Conservation (phyloP, 2,113 vertebrate species). For the Conger conger region DNA sequence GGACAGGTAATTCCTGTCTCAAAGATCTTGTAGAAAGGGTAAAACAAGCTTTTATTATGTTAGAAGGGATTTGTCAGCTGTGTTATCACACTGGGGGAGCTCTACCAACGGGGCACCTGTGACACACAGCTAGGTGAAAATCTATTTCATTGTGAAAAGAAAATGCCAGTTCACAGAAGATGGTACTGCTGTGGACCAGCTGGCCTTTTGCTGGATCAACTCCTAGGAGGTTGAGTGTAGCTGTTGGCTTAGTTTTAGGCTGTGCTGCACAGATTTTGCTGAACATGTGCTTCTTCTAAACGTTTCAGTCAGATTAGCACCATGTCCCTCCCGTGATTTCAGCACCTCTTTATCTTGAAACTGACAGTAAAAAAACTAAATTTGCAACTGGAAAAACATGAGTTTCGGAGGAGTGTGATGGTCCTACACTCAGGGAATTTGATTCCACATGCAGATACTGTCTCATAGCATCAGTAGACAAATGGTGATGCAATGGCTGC, state of each 20-base stretch:
- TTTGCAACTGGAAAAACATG: too few relatives aligned
- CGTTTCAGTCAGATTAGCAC: not conserved
- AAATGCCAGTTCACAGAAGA: not conserved
- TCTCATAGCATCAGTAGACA: too few relatives aligned
- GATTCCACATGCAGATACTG: too few relatives aligned
- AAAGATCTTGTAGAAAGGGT: not conserved
- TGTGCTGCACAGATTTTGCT: not conserved
- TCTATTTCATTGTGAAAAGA: not conserved
- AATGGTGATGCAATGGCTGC: too few relatives aligned
- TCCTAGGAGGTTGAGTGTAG: not conserved
- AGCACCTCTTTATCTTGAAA: too few relatives aligned
- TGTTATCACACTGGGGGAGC: not conserved
- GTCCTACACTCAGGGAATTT: too few relatives aligned
- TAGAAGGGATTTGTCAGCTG: not conserved
- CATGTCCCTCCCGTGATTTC: not conserved
- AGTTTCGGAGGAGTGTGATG: too few relatives aligned
- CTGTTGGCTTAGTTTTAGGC: not conserved
- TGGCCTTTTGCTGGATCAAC: not conserved
- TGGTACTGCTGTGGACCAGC: too few relatives aligned
- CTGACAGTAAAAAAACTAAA: too few relatives aligned
- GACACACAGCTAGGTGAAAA: not conserved
- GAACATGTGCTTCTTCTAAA: not conserved
- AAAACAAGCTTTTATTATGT: not conserved
- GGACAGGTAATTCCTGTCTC: not conserved
- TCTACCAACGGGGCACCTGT: not conserved